These are phyloP conservation scores for Nilaparvata lugens DNA, from an alignment of 1,140 invertebrate species.

Conservation along the genomic window DNA sequence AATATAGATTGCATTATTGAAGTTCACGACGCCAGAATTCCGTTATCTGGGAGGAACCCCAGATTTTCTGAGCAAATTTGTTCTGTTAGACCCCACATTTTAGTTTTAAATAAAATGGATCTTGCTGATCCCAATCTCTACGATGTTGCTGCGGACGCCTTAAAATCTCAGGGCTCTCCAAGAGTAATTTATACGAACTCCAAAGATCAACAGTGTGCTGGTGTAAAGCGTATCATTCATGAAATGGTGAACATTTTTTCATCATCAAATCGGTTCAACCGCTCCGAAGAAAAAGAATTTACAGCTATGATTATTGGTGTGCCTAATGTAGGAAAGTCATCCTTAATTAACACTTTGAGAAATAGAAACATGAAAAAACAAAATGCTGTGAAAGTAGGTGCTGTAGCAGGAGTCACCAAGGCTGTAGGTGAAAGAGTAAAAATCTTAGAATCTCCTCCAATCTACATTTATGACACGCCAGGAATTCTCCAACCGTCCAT, in stretches of 20 bases:
- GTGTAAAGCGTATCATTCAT: constrained; percentile 56
- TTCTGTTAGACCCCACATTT: constrained; percentile 79
- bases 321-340: constrained; percentile 98
- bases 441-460: constrained; percentile 67
- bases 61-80: constrained; percentile 66
- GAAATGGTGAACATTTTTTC: constrained; percentile 59
- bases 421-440: constrained; percentile 78
- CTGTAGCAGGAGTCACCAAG: constrained; percentile 78
- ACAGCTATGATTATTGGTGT: constrained; percentile 91
- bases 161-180: constrained; percentile 43
- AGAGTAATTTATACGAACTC: constrained; percentile 77
- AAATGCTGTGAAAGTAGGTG: constrained; percentile 64
- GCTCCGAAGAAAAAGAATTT: constrained; percentile 53
- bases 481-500: constrained; percentile 81
- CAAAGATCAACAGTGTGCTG: constrained; percentile 53
- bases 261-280: constrained; percentile 62
- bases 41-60: constrained; percentile 70
- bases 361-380: constrained; percentile 57
- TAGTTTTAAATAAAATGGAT: constrained; percentile 90
- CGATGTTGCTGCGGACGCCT: constrained; percentile 40
- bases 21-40: constrained; percentile 89
- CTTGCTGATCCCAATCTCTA: constrained; percentile 48
- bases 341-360: constrained; percentile 82
- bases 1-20: constrained; percentile 87
- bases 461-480: constrained; percentile 90